Conservation (phyloP, 1,140 invertebrate genomes). For the Hestina assimilis region DNA sequence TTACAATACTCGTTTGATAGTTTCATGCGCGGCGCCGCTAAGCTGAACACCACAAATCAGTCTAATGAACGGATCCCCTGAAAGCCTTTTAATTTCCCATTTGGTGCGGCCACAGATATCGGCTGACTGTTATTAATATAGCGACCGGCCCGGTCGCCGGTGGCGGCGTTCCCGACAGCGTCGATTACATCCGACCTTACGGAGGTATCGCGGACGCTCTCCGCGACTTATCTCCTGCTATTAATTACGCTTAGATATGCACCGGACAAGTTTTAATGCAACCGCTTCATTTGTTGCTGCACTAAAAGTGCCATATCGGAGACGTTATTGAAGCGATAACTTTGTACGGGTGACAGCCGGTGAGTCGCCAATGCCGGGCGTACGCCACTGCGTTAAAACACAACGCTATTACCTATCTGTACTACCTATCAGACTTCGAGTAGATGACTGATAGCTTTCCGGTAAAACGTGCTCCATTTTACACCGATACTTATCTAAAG, state of each 20-base stretch:
- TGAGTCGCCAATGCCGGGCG: constrained; percentile 19
- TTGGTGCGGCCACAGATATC: constrained; percentile 65
- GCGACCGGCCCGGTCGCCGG: constrained; percentile 50
- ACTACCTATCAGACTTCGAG: constrained; percentile 39
- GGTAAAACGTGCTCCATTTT: constrained; percentile 44
- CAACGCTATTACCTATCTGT: constrained; percentile 26
- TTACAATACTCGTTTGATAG: constrained; percentile 62
- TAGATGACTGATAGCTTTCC: constrained; percentile 55
- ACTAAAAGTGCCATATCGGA: constrained; percentile 67
- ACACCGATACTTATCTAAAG: constrained; percentile 50
- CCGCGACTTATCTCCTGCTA: constrained; percentile 67
- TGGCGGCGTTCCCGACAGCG: constrained; percentile 58
- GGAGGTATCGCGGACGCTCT: constrained; percentile 57
- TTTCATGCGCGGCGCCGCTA: constrained; percentile 54
- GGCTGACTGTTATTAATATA: constrained; percentile 70
- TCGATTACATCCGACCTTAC: constrained; percentile 51
- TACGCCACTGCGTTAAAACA: constrained; percentile 25
- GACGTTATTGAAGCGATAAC: constrained; percentile 64
- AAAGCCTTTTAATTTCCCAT: constrained; percentile 77
- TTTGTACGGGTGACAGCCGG: constrained; percentile 58
- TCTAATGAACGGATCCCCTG: constrained; percentile 70
- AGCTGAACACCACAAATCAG: constrained; percentile 55
- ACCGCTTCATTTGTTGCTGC: constrained; percentile 73
- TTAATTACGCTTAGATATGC: constrained; percentile 75
- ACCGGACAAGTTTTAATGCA: constrained; percentile 74